These are phyloP conservation scores for Aromia moschata DNA, from an alignment of 2,888 invertebrate genomes.

Conservation along the genomic window DNA sequence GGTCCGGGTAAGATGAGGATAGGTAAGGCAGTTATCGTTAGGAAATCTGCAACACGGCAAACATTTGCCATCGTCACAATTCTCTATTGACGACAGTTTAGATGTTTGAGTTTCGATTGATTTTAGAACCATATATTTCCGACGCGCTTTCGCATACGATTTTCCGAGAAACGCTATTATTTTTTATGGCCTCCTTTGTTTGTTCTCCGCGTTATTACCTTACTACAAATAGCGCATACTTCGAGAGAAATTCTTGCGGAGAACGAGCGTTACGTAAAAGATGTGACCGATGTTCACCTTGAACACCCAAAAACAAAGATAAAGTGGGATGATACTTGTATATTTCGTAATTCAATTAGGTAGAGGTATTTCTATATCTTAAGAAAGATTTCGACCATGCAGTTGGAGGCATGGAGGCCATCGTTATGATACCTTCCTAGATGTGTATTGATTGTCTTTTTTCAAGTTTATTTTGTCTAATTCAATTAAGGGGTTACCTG, in stretches of 20 bases:
- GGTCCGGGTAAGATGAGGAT: constrained; percentile 31
- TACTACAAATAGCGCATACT: constrained; percentile 1
- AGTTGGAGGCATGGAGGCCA: too few relatives aligned
- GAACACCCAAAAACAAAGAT: constrained; percentile 12
- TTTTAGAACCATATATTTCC: constrained; percentile 43
- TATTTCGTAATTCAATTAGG: too few relatives aligned
- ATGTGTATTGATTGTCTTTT: too few relatives aligned
- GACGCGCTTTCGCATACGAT: constrained; percentile 44
- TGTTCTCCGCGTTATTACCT: constrained; percentile 13
- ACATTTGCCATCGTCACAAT: constrained; percentile 56
- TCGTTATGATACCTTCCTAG: too few relatives aligned
- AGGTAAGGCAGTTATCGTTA: constrained; percentile 43
- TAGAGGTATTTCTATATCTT: too few relatives aligned
- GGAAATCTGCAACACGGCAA: constrained; percentile 51
- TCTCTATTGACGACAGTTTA: constrained; percentile 55
- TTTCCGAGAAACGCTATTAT: constrained; percentile 31
- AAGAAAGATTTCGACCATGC: too few relatives aligned
- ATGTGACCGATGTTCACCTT: constrained; percentile 7
- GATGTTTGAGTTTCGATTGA: constrained; percentile 53
- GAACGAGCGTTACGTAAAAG: not conserved
- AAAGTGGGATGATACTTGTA: too few relatives aligned
- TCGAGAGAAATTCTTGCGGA: constrained; percentile 5
- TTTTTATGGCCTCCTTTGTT: constrained; percentile 28
- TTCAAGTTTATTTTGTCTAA: too few relatives aligned
- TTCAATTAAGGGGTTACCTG: too few relatives aligned